Evolutionary conservation across 2,888 invertebrate species (phyloP), one percentile per base, ranked within the genome.

Genomic region (Pyrrhia umbra): DNA sequence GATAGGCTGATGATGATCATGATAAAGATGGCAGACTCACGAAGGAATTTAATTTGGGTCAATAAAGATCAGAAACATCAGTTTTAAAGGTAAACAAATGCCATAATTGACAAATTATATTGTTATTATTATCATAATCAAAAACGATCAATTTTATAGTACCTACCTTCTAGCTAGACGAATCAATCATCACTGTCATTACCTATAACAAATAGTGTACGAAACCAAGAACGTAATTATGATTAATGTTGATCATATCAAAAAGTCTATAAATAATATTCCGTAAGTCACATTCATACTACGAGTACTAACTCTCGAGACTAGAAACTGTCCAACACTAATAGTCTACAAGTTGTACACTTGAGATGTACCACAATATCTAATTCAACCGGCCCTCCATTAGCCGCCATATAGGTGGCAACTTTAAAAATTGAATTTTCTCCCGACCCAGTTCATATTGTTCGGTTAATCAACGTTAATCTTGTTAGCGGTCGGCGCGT

Each of bases 381-480:
- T 68, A 72, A 73, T 68, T 67, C 37, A 61, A 37, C 67, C 56
- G 27, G 63, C 49, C 66, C 70, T 60, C 65, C 62, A 74, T 71
- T 58, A 76, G 62, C 67, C 25, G 43, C 56, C 49, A 45, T 72
- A 72, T 64, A 74, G 74, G 75, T 77, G 67, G 74, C 54, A 79
- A 75, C 73, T 78, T 85, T 80, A 85, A 88, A 88, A 89, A 88
- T 85, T 85, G 79, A 85, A 86, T 89, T 86, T 81, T 66, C 80
- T 60, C 51, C 52, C 83, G 85, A 85, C 88, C 88, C 81, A 89
- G 83, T 90, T 91, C 80, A 84, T 82, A 85, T 85, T 85, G 87
- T 88, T 88, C 82, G 79, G 85, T 85, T 90, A 89, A 88, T 88
- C 84, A 85, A 85, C 77, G 76, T 67, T 87, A 88, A 90, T 87